Conservation (phyloP, 2,113 vertebrate species). For the Oenanthe melanoleuca region DNA sequence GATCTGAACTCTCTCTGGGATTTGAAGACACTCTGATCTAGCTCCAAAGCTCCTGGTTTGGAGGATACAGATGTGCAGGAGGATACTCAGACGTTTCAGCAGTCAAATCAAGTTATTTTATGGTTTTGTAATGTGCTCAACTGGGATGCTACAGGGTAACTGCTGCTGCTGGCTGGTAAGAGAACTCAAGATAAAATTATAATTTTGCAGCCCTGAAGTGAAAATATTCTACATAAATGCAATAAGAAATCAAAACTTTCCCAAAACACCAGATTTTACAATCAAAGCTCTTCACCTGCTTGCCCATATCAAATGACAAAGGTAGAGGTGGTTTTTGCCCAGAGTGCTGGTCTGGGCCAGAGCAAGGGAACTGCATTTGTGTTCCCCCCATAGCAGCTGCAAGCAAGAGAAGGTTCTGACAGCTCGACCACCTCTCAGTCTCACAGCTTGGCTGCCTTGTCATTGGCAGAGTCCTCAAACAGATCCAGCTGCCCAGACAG, state of each 20-base stretch:
- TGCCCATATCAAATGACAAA: neutral
- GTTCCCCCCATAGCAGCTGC: neutral
- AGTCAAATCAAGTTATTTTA: neutral
- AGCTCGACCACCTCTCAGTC: slow-evolving; percentile 28
- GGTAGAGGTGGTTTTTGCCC: neutral
- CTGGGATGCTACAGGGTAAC: neutral
- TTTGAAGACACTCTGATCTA: neutral
- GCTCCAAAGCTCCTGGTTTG: neutral
- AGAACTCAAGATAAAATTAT: neutral
- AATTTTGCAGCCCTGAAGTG: neutral
- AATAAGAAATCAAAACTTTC: neutral
- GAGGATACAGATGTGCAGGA: neutral
- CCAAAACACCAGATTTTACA: neutral
- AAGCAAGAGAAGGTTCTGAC: neutral
- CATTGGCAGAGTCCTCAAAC: slow-evolving; percentile 34
- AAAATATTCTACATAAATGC: neutral
- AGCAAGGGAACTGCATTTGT: neutral
- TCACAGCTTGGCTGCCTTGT: slow-evolving; percentile 33
- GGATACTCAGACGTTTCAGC: neutral
- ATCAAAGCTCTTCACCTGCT: neutral
- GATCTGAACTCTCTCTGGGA: neutral
- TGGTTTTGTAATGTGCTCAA: neutral
- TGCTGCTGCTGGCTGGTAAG: neutral
- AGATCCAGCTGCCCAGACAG: slow-evolving; percentile 55
- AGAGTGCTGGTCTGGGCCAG: neutral